Conservation (phyloP, 2,113 vertebrate species). For the Bos taurus region DNA sequence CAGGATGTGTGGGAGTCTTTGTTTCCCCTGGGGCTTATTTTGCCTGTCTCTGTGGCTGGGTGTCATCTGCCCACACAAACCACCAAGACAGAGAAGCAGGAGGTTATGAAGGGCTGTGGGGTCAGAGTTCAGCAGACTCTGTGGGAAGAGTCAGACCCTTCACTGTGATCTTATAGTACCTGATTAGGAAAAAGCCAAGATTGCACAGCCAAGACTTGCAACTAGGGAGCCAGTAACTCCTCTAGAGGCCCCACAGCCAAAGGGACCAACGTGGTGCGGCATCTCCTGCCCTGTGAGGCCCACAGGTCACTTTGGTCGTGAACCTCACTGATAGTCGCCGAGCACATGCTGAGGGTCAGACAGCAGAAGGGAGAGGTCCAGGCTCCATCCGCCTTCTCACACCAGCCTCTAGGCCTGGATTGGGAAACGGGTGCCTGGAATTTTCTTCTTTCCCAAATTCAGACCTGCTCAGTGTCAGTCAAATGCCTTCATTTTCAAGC, state of each 20-base stretch:
- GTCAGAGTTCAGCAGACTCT: not conserved
- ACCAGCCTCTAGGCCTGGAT: not conserved
- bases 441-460: not conserved
- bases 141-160: not conserved
- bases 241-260: not conserved
- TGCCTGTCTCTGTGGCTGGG: not conserved
- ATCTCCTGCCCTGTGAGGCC: not conserved
- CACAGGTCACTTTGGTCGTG: not conserved
- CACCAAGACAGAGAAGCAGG: not conserved
- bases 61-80: conserved; percentile 38
- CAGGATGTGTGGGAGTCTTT: not conserved
- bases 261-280: accelerated
- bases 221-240: not conserved
- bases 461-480: not conserved
- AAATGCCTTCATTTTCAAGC: not conserved
- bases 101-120: not conserved
- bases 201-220: not conserved
- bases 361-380: not conserved
- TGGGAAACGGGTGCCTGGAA: not conserved
- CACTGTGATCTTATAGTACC: not conserved
- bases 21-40: not conserved
- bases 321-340: not conserved
- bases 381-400: not conserved
- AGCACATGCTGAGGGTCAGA: not conserved
- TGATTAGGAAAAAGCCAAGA: not conserved